Evolutionary conservation across 2,888 invertebrate genomes (phyloP), one percentile per base, ranked within the genome.

Genomic region (Euzophera pinguis): DNA sequence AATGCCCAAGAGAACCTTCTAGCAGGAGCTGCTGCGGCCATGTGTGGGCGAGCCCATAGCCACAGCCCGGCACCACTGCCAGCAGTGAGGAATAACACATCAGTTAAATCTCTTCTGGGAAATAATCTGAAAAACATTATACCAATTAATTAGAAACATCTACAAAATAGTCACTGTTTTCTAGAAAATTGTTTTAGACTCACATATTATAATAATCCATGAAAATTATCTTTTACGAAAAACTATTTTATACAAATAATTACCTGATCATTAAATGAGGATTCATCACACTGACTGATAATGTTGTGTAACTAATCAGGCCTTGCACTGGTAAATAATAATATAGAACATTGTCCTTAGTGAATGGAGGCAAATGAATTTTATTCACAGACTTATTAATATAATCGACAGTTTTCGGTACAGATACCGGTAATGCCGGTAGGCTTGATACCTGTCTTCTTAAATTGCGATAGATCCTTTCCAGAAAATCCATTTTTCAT

Each of bases 231-330:
- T 32, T 7, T 32, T 32, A 32, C 2, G 10, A 6, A 32, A 10
- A 10, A 38, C 14, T 16, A 39, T 1, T 16, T 14, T 8, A 6
- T 6, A 16, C 1, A 39, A 14, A 13, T 1, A 16, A 39, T 62
- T 73, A 94, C 94, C 94, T 94, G 66, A 94, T 91, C 67, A 95
- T 91, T 63, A 96, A 83, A 61, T 93, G 92, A 3, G 96, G 96
- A 74, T 96, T 96, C 95, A 96, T 96, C 50, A 96, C 95, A 85
- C 95, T 95, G 47, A 96, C 90, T 45, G 96, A 95, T 50, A 96
- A 91, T 37, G 95, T 93, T 68, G 94, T 93, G 81, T 96, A 96
- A 78, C 95, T 94, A 57, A 92, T 91, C 48, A 94, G 91, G 45
- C 96, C 96, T 82, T 95, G 93, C 51, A 94, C 75, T 39, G 96